phyloP scores from a whole-genome alignment of 2,797 vertebrate species.

The Aldrovandia affinis region DNA sequence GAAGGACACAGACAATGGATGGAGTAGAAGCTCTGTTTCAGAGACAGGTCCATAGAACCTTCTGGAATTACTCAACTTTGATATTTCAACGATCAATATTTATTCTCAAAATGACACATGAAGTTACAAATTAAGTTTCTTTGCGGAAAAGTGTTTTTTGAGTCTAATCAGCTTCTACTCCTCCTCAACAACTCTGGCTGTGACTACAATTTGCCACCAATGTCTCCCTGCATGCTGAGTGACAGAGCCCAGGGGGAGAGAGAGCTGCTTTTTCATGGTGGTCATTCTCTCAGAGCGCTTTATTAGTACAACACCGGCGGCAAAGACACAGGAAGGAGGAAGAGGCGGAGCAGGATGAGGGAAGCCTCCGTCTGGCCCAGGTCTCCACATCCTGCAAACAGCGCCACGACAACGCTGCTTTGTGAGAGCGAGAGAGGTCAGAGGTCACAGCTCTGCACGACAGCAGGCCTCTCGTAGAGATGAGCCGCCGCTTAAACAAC shows the following conservation, averaged over 20 bases:
- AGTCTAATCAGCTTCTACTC: no score
- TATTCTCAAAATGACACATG: no score
- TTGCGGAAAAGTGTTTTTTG: no score
- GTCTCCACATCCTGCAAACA: not conserved
- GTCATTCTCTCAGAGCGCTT: not conserved
- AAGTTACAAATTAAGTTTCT: no score
- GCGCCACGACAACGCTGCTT: no score
- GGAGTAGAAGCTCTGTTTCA: not conserved
- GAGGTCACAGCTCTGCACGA: not conserved
- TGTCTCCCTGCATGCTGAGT: not conserved
- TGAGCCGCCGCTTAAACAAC: not conserved
- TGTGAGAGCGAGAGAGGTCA: not conserved
- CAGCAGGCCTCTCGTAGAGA: not conserved
- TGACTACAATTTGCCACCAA: not conserved
- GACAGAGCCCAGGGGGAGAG: not conserved
- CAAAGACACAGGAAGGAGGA: not conserved
- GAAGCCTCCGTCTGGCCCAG: not conserved
- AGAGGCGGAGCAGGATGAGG: not conserved
- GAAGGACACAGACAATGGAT: not conserved
- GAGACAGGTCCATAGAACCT: not conserved
- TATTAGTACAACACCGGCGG: not conserved
- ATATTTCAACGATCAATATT: no score
- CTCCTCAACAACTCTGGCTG: not conserved
- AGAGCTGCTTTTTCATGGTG: not conserved
- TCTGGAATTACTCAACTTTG: no score